Percentiles rank a stretch among this genome's conserved stretches.
phyloP scores from a whole-genome alignment of 2,888 invertebrate genomes.

The Iphiclides podalirius region DNA sequence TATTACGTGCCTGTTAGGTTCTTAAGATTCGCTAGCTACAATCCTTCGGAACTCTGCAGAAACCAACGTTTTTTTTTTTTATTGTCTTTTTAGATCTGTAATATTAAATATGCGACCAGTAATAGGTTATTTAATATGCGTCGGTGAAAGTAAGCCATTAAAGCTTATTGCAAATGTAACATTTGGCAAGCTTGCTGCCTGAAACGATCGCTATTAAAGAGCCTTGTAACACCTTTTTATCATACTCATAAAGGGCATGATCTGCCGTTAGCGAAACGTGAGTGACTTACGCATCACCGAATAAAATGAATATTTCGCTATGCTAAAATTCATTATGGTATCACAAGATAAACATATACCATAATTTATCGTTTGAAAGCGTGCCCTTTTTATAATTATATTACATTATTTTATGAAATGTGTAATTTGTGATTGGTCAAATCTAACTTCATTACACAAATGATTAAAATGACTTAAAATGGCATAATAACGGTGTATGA shows the following conservation, averaged over 20 bases:
- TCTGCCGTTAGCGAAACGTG: conserved; percentile 34
- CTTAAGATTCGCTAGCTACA: no score
- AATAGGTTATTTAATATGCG: conserved; percentile 29
- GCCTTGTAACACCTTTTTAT: conserved; percentile 46
- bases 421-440: no score
- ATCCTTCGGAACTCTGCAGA: no score
- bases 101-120: no score
- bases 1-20: no score
- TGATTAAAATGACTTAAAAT: no score
- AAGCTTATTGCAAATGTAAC: conserved; percentile 33
- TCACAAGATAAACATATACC: background rate
- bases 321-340: conserved; percentile 3
- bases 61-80: no score
- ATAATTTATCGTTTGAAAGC: background rate
- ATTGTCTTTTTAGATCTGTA: no score
- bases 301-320: conserved; percentile 17
- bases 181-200: conserved; percentile 36
- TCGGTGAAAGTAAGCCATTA: conserved; percentile 36
- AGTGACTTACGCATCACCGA: conserved; percentile 17
- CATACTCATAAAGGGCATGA: conserved; percentile 41
- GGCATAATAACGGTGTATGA: background rate
- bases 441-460: no score
- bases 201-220: conserved; percentile 42
- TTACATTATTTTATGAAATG: no score
- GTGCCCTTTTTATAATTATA: background rate